A percentile compares a stretch with the other conserved stretches of the same genome.
Evolutionary conservation across 1,140 invertebrate species (phyloP).

Genomic region (Drosophila ohnishii): DNA sequence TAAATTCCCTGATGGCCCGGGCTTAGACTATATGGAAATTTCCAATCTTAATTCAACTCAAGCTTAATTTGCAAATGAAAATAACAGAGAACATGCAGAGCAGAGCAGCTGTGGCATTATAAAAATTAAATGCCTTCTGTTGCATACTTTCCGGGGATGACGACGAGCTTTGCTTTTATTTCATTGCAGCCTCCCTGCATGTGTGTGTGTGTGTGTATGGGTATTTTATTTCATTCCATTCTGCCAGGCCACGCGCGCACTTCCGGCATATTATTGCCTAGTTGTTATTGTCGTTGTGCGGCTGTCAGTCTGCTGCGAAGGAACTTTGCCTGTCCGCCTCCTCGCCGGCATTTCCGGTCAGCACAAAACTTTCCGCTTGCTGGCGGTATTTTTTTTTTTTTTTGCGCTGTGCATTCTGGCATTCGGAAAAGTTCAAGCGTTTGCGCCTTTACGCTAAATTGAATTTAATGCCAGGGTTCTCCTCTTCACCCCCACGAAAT

Average conservation of each 20-base stretch:
- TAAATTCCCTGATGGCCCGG: constrained; percentile 23
- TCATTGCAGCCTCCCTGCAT: constrained; percentile 38
- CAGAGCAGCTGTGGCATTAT: constrained; percentile 41
- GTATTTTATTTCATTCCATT: constrained; percentile 61
- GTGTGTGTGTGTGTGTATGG: constrained; percentile 14
- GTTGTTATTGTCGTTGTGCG: constrained; percentile 37
- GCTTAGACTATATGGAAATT: constrained; percentile 14
- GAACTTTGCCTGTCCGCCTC: constrained; percentile 55
- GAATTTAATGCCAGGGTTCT: constrained; percentile 66
- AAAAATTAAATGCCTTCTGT: constrained; percentile 55
- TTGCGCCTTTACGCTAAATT: constrained; percentile 78
- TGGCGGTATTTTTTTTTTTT: constrained; percentile 5
- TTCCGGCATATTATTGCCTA: constrained; percentile 75
- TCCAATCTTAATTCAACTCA: constrained; percentile 52
- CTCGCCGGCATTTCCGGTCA: constrained; percentile 73
- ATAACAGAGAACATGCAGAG: constrained; percentile 2
- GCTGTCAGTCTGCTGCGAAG: constrained; percentile 40
- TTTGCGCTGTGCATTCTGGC: constrained; percentile 31
- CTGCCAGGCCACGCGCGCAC: constrained; percentile 64
- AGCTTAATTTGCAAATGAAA: constrained; percentile 50
- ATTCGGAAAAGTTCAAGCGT: constrained; percentile 66
- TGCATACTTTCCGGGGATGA: constrained; percentile 63
- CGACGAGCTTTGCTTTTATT: constrained; percentile 33
- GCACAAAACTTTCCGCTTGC: constrained; percentile 53
- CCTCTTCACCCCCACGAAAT: constrained; percentile 32